Percentiles rank a stretch among this genome's conserved stretches.
These are phyloP conservation scores for Lasioglossum calceatum DNA, from an alignment of 2,888 invertebrate genomes.

Conservation along the genomic window DNA sequence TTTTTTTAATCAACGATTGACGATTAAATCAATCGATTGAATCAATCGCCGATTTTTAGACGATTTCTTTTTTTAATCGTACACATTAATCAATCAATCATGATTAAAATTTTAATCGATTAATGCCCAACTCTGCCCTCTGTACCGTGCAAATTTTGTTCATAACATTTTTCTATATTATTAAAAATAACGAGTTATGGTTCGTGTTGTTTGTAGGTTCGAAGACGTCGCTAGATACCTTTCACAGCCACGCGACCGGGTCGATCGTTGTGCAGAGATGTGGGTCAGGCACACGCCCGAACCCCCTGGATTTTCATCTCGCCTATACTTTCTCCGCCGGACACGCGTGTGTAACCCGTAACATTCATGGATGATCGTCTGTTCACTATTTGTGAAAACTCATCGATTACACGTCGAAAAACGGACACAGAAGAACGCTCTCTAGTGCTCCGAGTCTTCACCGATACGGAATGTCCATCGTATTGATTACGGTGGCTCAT, in stretches of 20 bases:
- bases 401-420: not conserved
- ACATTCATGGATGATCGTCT: constrained; percentile 21
- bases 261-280: constrained; percentile 77
- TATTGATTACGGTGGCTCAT: not conserved
- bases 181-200: constrained; percentile 11
- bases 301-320: constrained; percentile 73
- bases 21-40: too few relatives aligned
- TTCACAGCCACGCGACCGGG: constrained; percentile 64
- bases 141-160: too few relatives aligned
- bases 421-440: not conserved
- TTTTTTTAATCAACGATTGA: too few relatives aligned
- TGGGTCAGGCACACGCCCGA: constrained; percentile 79
- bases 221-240: constrained; percentile 55
- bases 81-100: too few relatives aligned
- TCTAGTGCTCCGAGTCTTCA: not conserved
- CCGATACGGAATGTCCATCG: not conserved
- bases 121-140: too few relatives aligned
- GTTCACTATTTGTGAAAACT: not conserved
- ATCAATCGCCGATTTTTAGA: too few relatives aligned
- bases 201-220: constrained; percentile 45
- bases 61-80: too few relatives aligned
- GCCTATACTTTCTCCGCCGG: constrained; percentile 44
- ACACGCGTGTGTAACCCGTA: constrained; percentile 21
- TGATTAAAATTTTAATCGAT: too few relatives aligned
- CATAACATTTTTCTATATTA: too few relatives aligned